Evolutionary conservation across 2,113 vertebrate species (phyloP).

Genomic region (Corydoras maculifer): DNA sequence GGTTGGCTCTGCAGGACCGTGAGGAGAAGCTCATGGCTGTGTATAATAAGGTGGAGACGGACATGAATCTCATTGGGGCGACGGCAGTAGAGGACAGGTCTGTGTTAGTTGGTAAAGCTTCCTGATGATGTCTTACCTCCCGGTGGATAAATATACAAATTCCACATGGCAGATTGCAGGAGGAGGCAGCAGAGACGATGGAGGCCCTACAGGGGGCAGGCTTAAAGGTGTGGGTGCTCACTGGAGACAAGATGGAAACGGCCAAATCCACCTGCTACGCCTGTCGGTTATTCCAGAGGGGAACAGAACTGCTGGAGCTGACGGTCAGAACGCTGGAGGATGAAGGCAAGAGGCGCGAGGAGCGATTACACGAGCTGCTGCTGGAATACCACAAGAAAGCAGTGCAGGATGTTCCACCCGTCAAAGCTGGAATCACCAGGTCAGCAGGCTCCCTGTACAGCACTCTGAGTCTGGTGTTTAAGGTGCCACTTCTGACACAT

Average conservation of each 20-base stretch:
- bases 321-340: slow-evolving; percentile 77
- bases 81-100: slow-evolving; percentile 97
- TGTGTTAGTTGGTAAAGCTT: slow-evolving; percentile 7
- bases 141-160: no score
- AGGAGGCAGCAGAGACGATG: slow-evolving; percentile 88
- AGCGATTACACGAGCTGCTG: slow-evolving; percentile 81
- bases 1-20: slow-evolving; percentile 86
- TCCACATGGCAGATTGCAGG: slow-evolving; percentile 75
- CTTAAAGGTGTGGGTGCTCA: slow-evolving; percentile 95
- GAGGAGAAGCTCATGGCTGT: slow-evolving; percentile 84
- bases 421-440: slow-evolving; percentile 72
- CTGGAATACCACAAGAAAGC: slow-evolving; percentile 84
- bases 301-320: slow-evolving; percentile 86
- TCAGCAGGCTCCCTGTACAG: slow-evolving; percentile 38
- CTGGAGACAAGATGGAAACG: slow-evolving; percentile 96
- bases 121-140: no score
- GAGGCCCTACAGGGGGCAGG: slow-evolving; percentile 88
- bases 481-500: no score
- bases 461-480: no score
- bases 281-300: slow-evolving; percentile 85
- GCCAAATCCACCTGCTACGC: slow-evolving; percentile 96
- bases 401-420: slow-evolving; percentile 74
- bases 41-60: slow-evolving; percentile 85
- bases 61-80: slow-evolving; percentile 91
- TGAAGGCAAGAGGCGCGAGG: slow-evolving; percentile 65